A percentile compares a stretch with the other conserved stretches of the same genome.
phyloP scores from a whole-genome alignment of 2,888 invertebrate genomes.

The Microdon myrmicae region DNA sequence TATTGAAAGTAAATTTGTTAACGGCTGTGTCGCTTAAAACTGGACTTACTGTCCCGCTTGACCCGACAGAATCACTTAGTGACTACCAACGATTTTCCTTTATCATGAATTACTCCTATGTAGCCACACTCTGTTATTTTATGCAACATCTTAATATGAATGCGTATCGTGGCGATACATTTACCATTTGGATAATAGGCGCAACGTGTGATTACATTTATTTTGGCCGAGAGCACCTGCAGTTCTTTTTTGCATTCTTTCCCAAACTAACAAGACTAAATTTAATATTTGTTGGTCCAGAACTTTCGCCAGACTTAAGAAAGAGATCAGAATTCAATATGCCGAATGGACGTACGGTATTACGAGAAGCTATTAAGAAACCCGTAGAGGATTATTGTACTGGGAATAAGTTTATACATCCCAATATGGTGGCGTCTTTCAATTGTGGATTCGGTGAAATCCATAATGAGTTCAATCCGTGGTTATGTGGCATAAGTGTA shows the following conservation, averaged over 20 bases:
- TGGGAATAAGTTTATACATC: conserved; percentile 16
- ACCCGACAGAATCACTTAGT: conserved; percentile 46
- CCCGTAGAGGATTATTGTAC: conserved; percentile 54
- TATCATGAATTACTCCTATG: conserved; percentile 59
- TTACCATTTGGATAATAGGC: conserved; percentile 57
- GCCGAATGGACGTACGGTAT: conserved; percentile 38
- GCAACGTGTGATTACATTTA: conserved; percentile 55
- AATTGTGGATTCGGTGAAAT: conserved; percentile 60
- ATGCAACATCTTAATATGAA: conserved; percentile 45
- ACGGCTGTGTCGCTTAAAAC: conserved; percentile 53
- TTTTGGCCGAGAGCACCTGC: conserved; percentile 56
- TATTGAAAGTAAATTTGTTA: conserved; percentile 52
- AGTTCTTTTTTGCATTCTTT: conserved; percentile 58
- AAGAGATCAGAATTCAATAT: not conserved
- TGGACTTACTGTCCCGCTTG: conserved; percentile 28
- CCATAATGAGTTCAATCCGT: conserved; percentile 28
- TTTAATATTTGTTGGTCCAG: conserved; percentile 58
- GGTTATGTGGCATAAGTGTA: conserved; percentile 53
- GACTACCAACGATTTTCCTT: conserved; percentile 56
- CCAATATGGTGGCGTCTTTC: conserved; percentile 57
- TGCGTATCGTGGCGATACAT: conserved; percentile 10
- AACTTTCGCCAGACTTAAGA: conserved; percentile 7
- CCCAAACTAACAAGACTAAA: conserved; percentile 53
- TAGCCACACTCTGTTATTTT: conserved; percentile 57
- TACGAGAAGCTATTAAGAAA: conserved; percentile 27